Evolutionary conservation across 2,113 vertebrate genomes (phyloP).

Genomic region (Papio anubis): DNA sequence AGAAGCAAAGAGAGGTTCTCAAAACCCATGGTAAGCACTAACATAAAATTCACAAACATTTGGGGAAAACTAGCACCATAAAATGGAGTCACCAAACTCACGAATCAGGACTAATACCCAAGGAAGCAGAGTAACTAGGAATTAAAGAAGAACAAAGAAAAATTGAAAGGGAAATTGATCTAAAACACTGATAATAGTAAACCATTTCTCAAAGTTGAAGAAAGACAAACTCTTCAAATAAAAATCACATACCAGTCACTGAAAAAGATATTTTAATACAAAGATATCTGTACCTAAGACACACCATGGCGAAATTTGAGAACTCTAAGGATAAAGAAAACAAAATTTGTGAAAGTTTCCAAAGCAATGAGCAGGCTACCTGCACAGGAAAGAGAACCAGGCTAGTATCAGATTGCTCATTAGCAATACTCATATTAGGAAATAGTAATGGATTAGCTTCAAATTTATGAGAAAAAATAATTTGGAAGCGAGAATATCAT

Average conservation of each 20-base stretch:
- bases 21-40: neutral
- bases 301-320: neutral
- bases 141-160: neutral
- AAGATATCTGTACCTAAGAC: neutral
- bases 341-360: neutral
- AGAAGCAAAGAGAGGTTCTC: neutral
- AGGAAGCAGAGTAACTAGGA: neutral
- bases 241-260: neutral
- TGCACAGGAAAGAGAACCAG: neutral
- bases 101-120: neutral
- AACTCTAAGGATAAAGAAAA: constrained; percentile 9
- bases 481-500: constrained; percentile 35
- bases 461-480: constrained; percentile 44
- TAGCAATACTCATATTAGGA: neutral
- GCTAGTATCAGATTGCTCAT: neutral
- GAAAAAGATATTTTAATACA: neutral
- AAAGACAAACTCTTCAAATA: constrained; percentile 54
- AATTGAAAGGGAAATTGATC: neutral
- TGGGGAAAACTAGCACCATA: neutral
- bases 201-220: constrained; percentile 27
- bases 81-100: neutral
- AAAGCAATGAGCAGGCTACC: constrained; percentile 6
- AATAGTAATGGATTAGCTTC: neutral
- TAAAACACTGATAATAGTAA: neutral
- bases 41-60: neutral